Evolutionary conservation across 2,888 invertebrate genomes (phyloP).

Genomic region (Apodemia hepburni): DNA sequence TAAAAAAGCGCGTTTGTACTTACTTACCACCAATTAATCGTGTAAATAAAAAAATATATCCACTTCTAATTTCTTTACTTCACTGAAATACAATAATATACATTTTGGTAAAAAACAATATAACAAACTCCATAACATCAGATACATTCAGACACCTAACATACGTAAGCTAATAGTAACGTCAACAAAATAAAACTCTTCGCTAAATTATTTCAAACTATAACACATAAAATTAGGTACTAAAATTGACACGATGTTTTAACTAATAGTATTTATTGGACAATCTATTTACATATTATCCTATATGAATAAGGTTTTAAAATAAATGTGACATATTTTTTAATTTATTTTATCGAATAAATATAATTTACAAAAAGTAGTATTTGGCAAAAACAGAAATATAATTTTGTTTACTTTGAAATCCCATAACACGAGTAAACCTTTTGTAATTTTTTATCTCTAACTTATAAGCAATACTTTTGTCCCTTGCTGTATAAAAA

Average conservation of each 20-base stretch:
- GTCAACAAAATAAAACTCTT: constrained; percentile 16
- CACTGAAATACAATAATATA: constrained; percentile 51
- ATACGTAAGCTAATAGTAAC: constrained; percentile 37
- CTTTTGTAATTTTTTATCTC: no score
- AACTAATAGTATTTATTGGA: constrained; percentile 14
- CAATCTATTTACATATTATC: constrained; percentile 5
- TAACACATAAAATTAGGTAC: constrained; percentile 1
- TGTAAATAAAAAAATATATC: neutral
- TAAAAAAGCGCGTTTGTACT: no score
- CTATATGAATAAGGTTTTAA: neutral
- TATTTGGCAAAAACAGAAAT: neutral
- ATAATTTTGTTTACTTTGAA: no score
- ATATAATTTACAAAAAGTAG: neutral
- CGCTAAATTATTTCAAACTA: constrained; percentile 18
- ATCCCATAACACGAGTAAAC: no score
- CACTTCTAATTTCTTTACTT: constrained; percentile 40
- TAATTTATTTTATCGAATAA: neutral
- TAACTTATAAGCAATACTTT: no score
- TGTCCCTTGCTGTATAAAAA: no score
- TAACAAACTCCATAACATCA: constrained; percentile 48
- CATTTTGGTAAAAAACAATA: constrained; percentile 63
- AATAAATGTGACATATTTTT: neutral
- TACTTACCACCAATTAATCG: no score
- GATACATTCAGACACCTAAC: constrained; percentile 48
- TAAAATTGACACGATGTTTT: constrained; percentile 24